phyloP scores from a whole-genome alignment of 2,797 vertebrate genomes.

The Pantherophis alleghaniensis region DNA sequence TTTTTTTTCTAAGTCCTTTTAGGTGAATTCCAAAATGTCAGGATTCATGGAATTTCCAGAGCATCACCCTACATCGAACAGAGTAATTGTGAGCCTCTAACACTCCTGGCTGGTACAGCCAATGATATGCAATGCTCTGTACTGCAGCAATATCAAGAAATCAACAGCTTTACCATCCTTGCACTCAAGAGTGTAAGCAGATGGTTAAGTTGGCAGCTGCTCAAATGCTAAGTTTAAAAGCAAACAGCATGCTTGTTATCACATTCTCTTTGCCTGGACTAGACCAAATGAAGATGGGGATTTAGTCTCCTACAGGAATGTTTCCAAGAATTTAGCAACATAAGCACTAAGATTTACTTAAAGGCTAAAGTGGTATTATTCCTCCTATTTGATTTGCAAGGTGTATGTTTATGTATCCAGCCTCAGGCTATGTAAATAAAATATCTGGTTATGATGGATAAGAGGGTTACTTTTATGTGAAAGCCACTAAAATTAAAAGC shows the following conservation, averaged over 20 bases:
- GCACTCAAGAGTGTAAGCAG: background rate
- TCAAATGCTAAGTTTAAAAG: background rate
- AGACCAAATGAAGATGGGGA: slow-evolving; percentile 52
- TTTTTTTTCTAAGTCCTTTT: background rate
- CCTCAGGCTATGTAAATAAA: background rate
- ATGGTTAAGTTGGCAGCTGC: background rate
- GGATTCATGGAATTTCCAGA: background rate
- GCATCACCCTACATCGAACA: background rate
- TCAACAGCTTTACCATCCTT: background rate
- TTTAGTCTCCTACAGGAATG: slow-evolving; percentile 52
- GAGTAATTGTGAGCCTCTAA: background rate
- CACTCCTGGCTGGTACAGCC: background rate
- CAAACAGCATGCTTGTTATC: slow-evolving; percentile 48
- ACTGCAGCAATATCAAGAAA: background rate
- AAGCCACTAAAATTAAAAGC: slow-evolving; percentile 20
- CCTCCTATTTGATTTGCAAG: slow-evolving; percentile 61
- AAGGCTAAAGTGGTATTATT: slow-evolving; percentile 52
- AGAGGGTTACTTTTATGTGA: slow-evolving; percentile 40
- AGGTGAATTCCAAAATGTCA: background rate
- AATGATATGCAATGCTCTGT: background rate
- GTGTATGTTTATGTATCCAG: slow-evolving; percentile 38
- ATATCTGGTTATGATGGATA: slow-evolving; percentile 36
- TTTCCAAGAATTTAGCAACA: slow-evolving; percentile 51
- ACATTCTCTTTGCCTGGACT: slow-evolving; percentile 43
- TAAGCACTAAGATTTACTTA: slow-evolving; percentile 49